These are phyloP conservation scores for Prionailurus bengalensis DNA, from an alignment of 2,113 vertebrate species.

Conservation along the genomic window DNA sequence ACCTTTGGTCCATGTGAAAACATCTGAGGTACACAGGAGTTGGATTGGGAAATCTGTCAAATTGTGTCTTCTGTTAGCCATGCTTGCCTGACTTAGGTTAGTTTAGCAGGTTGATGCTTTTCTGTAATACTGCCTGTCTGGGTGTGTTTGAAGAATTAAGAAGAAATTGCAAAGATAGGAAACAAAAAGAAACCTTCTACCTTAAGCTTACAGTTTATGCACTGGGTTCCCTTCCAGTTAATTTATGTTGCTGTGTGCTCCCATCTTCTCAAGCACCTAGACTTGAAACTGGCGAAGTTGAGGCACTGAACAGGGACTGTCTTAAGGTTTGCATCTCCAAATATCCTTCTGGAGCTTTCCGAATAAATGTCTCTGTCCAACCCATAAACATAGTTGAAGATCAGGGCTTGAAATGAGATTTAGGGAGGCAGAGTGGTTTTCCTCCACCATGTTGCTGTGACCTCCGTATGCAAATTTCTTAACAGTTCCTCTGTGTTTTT, in stretches of 20 bases:
- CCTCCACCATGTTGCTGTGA: neutral
- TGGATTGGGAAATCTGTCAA: neutral
- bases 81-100: neutral
- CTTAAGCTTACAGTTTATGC: neutral
- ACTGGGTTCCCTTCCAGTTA: neutral
- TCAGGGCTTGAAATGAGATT: neutral
- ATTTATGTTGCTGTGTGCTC: neutral
- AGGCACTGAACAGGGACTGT: neutral
- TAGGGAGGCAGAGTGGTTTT: conserved; percentile 4
- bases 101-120: neutral
- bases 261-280: neutral
- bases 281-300: neutral
- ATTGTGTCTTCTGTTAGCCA: neutral
- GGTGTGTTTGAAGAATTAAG: neutral
- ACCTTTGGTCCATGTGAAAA: neutral
- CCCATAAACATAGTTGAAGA: neutral
- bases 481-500: neutral
- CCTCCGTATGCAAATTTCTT: neutral
- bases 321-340: neutral
- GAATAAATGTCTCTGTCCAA: neutral
- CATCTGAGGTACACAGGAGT: neutral
- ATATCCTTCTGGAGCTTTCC: neutral
- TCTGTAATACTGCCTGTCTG: neutral
- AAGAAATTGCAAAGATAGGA: neutral
- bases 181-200: neutral